Conservation (phyloP, 2,888 invertebrate genomes). For the Chouioia cunea region DNA sequence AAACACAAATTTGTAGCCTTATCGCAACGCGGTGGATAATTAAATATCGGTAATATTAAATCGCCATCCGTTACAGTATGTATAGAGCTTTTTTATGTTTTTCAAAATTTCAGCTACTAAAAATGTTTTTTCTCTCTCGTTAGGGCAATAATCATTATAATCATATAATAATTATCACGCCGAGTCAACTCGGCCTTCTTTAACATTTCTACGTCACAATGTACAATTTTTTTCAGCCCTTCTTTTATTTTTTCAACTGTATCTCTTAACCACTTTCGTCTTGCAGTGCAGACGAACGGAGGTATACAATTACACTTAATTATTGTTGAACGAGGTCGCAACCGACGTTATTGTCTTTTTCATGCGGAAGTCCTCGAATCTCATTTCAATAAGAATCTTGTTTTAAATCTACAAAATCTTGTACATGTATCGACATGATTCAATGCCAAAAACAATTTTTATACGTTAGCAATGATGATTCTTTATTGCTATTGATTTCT, state of each 20-base stretch:
- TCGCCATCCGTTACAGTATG: too few species aligned
- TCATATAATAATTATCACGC: conserved; percentile 47
- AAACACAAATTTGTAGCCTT: not conserved
- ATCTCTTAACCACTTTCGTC: conserved; percentile 37
- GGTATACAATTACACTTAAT: conserved; percentile 48
- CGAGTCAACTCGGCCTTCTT: conserved; percentile 46
- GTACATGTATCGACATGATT: conserved; percentile 16
- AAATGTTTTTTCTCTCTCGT: too few species aligned
- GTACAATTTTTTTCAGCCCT: conserved; percentile 44
- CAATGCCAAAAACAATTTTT: conserved; percentile 26
- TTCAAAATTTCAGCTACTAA: too few species aligned
- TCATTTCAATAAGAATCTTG: conserved; percentile 11
- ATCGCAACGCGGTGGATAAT: too few species aligned
- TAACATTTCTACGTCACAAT: conserved; percentile 44
- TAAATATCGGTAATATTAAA: too few species aligned
- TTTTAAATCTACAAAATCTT: not conserved
- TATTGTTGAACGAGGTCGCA: conserved; percentile 49
- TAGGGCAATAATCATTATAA: conserved; percentile 28
- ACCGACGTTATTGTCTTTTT: conserved; percentile 50
- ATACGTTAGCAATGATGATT: conserved; percentile 30
- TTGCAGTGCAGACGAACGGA: conserved; percentile 43
- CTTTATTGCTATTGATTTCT: conserved; percentile 10
- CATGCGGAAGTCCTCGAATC: conserved; percentile 47
- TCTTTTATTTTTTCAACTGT: conserved; percentile 11
- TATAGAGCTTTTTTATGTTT: not conserved